phyloP scores from a whole-genome alignment of 53 echinoderm and acorn worm species.

The Hippasteria phrygiana region DNA sequence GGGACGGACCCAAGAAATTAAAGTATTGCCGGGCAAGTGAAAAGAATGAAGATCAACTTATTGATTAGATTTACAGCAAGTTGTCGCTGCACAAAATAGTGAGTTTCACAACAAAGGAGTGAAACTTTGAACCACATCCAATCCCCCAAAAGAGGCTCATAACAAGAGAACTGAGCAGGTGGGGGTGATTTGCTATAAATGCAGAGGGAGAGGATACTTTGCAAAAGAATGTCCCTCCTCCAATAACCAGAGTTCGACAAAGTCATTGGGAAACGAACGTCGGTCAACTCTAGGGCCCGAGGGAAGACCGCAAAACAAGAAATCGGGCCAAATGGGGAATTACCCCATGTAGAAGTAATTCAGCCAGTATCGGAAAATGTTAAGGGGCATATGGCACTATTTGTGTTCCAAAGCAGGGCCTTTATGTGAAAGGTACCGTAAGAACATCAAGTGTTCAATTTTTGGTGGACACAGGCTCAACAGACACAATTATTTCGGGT shows the following conservation, averaged over 20 bases:
- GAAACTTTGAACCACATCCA: not conserved
- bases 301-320: conserved; percentile 4
- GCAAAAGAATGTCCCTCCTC: not conserved
- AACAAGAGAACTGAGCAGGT: not conserved
- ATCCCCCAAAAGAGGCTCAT: not conserved
- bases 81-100: not conserved
- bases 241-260: not conserved
- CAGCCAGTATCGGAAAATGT: not conserved
- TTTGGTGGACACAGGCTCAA: conserved; percentile 71
- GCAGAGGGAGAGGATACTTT: conserved; percentile 11
- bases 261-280: not conserved
- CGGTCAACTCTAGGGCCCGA: conserved; percentile 11
- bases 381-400: not conserved
- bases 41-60: not conserved
- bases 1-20: conserved; percentile 10
- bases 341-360: not conserved
- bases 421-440: conserved; percentile 56
- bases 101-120: not conserved
- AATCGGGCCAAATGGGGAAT: not conserved
- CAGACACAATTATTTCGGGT: conserved; percentile 56
- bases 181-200: conserved; percentile 8
- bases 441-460: conserved; percentile 17
- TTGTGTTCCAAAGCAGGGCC: conserved; percentile 17
- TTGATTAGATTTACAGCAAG: not conserved
- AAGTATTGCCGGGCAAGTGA: conserved; percentile 21